Conservation (phyloP, 2,113 vertebrate genomes). For the Siniperca chuatsi region DNA sequence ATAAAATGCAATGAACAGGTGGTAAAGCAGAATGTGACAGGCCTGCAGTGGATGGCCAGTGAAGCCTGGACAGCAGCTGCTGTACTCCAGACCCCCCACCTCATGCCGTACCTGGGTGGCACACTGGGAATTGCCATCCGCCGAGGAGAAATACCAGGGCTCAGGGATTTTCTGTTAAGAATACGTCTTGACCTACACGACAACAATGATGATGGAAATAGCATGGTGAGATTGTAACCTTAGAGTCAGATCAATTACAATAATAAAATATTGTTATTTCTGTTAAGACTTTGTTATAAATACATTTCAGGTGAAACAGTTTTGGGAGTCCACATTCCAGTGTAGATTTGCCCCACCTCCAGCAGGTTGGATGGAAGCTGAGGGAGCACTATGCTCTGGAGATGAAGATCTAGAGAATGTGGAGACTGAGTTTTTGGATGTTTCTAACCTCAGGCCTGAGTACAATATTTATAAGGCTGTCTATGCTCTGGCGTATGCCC, state of each 20-base stretch:
- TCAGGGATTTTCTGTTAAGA: slow-evolving; percentile 71
- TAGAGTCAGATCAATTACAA: not conserved
- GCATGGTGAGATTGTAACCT: slow-evolving; percentile 52
- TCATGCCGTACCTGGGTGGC: slow-evolving; percentile 76
- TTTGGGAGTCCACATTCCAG: slow-evolving; percentile 80
- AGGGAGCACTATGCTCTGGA: slow-evolving; percentile 66
- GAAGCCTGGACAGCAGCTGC: slow-evolving; percentile 79
- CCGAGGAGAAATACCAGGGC: slow-evolving; percentile 76
- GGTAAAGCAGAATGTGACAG: slow-evolving; percentile 71
- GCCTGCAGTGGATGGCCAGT: slow-evolving; percentile 81
- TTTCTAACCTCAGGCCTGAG: slow-evolving; percentile 73
- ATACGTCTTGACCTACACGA: slow-evolving; percentile 58
- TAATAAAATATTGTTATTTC: not conserved
- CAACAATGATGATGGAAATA: slow-evolving; percentile 40
- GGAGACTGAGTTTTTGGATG: slow-evolving; percentile 64
- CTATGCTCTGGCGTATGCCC: slow-evolving; percentile 80
- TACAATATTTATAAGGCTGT: slow-evolving; percentile 85
- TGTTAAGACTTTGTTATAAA: not conserved
- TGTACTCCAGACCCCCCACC: slow-evolving; percentile 57
- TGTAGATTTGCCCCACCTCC: slow-evolving; percentile 72
- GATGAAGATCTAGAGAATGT: slow-evolving; percentile 67
- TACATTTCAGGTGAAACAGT: slow-evolving; percentile 63
- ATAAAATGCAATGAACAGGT: slow-evolving; percentile 34
- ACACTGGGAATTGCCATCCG: slow-evolving; percentile 82
- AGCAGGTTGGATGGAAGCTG: slow-evolving; percentile 34